Percentiles rank a stretch among this genome's conserved stretches.
Evolutionary conservation across 2,113 vertebrate genomes (phyloP).

Genomic region (Talpa occidentalis): DNA sequence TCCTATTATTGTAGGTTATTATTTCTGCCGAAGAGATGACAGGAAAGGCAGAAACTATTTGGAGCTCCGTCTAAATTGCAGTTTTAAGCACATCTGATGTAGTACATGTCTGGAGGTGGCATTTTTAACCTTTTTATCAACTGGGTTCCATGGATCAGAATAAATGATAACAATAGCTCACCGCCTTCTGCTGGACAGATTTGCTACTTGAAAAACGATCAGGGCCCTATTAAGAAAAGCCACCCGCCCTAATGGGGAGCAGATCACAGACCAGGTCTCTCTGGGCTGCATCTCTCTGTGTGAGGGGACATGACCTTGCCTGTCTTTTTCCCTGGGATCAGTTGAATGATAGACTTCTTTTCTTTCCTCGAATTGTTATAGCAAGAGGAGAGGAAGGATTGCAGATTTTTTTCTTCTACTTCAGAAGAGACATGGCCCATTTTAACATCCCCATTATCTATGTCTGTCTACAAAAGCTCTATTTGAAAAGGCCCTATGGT

Average conservation of each 20-base stretch:
- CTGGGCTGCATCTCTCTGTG: constrained; percentile 44
- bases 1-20: constrained; percentile 55
- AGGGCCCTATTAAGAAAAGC: constrained; percentile 69
- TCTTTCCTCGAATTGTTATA: constrained; percentile 69
- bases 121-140: constrained; percentile 79
- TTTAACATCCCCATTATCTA: constrained; percentile 70
- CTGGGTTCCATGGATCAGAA: constrained; percentile 74
- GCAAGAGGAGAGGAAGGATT: constrained; percentile 63
- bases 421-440: constrained; percentile 51
- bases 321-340: constrained; percentile 56
- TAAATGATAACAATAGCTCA: constrained; percentile 79
- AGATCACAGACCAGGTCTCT: constrained; percentile 66
- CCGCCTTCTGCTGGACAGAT: constrained; percentile 70
- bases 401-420: constrained; percentile 58
- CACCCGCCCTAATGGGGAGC: constrained; percentile 58
- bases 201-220: constrained; percentile 68
- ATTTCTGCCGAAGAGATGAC: constrained; percentile 66
- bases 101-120: constrained; percentile 67
- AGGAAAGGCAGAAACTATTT: constrained; percentile 65
- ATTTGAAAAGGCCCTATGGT: constrained; percentile 44
- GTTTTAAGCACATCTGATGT: constrained; percentile 70
- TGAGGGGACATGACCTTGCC: constrained; percentile 59
- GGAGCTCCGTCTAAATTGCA: constrained; percentile 67
- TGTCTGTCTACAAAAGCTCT: constrained; percentile 50
- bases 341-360: constrained; percentile 73